These are phyloP conservation scores for Lordiphosa fenestrarum DNA, from an alignment of 2,888 invertebrate genomes.

Conservation along the genomic window DNA sequence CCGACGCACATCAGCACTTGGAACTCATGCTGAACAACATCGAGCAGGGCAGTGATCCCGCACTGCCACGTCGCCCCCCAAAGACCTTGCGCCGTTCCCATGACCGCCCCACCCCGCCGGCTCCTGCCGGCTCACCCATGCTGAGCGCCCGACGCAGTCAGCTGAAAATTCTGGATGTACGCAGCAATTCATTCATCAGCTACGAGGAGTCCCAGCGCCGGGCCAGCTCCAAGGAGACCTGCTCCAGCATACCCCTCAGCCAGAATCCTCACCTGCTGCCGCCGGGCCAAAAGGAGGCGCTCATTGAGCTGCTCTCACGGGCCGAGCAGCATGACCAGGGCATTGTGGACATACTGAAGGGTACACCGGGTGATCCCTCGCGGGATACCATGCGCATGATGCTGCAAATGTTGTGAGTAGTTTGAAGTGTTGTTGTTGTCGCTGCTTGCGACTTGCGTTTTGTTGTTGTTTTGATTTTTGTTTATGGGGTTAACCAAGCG, in stretches of 20 bases:
- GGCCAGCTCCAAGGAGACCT: neutral
- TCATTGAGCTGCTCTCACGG: slow-evolving; percentile 38
- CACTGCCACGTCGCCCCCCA: neutral
- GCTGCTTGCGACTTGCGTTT: neutral
- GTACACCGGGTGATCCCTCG: slow-evolving; percentile 20
- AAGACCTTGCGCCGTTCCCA: slow-evolving; percentile 27
- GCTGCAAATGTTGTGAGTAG: slow-evolving; percentile 55
- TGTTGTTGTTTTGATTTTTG: slow-evolving; percentile 1
- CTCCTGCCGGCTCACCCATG: slow-evolving; percentile 42
- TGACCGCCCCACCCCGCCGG: slow-evolving; percentile 35
- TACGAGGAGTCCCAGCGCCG: slow-evolving; percentile 4
- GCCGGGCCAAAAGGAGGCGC: slow-evolving; percentile 30
- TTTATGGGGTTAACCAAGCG: slow-evolving; percentile 4
- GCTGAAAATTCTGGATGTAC: slow-evolving; percentile 10
- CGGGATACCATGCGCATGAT: slow-evolving; percentile 28
- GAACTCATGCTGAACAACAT: slow-evolving; percentile 45
- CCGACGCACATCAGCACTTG: slow-evolving; percentile 45
- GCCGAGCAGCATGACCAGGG: slow-evolving; percentile 37
- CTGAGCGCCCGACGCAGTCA: slow-evolving; percentile 28
- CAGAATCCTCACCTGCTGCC: slow-evolving; percentile 40
- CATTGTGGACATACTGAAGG: slow-evolving; percentile 36
- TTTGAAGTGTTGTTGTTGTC: neutral
- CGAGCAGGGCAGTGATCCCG: slow-evolving; percentile 25
- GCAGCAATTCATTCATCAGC: slow-evolving; percentile 3
- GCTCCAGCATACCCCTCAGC: slow-evolving; percentile 32